Evolutionary conservation across 2,113 vertebrate genomes (phyloP).

Genomic region (Ammodytes marinus): DNA sequence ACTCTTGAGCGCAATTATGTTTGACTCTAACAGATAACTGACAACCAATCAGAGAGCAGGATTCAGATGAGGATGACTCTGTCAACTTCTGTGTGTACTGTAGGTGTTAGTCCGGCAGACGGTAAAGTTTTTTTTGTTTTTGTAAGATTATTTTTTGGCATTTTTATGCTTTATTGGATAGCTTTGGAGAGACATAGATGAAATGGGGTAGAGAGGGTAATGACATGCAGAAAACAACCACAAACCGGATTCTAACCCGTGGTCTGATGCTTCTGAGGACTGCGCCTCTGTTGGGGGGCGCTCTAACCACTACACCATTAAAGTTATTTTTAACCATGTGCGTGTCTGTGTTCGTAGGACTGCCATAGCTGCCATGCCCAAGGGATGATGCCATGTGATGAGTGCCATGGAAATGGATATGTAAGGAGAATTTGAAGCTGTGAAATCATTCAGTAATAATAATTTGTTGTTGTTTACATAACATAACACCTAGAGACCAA

Average conservation of each 20-base stretch:
- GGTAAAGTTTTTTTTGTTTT: background rate
- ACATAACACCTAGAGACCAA: background rate
- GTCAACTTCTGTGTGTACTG: background rate
- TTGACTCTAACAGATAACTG: background rate
- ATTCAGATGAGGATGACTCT: background rate
- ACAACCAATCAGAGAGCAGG: conserved; percentile 14
- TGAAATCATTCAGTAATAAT: background rate
- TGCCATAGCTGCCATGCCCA: conserved; percentile 68
- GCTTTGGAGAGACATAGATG: no score
- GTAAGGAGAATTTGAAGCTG: conserved; percentile 61
- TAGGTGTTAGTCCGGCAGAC: background rate
- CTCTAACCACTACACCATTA: no score
- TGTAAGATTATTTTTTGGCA: no score
- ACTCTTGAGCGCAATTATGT: background rate
- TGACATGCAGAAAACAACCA: no score
- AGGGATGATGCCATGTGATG: conserved; percentile 60
- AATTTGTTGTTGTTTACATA: background rate
- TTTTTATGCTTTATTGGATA: no score
- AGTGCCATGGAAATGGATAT: conserved; percentile 68
- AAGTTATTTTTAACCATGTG: conserved; percentile 15
- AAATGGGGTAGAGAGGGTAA: no score
- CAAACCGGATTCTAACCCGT: no score
- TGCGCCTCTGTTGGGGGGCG: no score
- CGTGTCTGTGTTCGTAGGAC: conserved; percentile 53
- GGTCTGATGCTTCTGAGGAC: no score